Evolutionary conservation across 2,888 invertebrate genomes (phyloP).

Genomic region (Lymantria dispar): DNA sequence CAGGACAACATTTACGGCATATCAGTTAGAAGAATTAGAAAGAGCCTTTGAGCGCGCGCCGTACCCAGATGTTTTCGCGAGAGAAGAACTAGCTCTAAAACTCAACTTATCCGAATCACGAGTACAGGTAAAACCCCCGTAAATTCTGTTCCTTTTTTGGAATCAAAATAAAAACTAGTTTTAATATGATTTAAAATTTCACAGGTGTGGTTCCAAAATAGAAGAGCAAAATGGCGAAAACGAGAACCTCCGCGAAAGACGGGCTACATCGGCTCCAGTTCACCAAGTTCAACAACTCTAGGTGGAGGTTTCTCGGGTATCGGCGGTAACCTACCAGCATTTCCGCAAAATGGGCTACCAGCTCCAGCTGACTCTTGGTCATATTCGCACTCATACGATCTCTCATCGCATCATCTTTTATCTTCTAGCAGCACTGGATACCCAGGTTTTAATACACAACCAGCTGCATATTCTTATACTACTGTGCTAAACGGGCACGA

Average conservation of each 20-base stretch:
- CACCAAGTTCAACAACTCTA: slow-evolving; percentile 85
- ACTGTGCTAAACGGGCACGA: slow-evolving; percentile 88
- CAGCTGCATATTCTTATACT: slow-evolving; percentile 84
- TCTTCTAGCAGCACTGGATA: slow-evolving; percentile 87
- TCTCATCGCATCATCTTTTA: slow-evolving; percentile 88
- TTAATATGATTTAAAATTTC: slow-evolving; percentile 3
- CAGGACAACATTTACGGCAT: slow-evolving; percentile 98
- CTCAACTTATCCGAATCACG: slow-evolving; percentile 92
- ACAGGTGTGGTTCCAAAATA: slow-evolving; percentile 93
- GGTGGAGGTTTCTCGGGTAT: slow-evolving; percentile 84
- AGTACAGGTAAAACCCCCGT: slow-evolving; percentile 63
- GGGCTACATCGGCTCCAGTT: slow-evolving; percentile 87
- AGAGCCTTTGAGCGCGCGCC: slow-evolving; percentile 97
- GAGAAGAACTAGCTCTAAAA: slow-evolving; percentile 96
- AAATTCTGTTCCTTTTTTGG: background rate
- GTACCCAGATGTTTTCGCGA: slow-evolving; percentile 97
- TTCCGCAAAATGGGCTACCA: slow-evolving; percentile 83
- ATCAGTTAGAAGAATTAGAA: slow-evolving; percentile 96
- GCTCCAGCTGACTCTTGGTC: slow-evolving; percentile 91
- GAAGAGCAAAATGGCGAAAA: slow-evolving; percentile 97
- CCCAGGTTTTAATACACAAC: slow-evolving; percentile 84
- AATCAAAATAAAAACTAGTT: background rate
- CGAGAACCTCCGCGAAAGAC: slow-evolving; percentile 96
- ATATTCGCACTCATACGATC: slow-evolving; percentile 89
- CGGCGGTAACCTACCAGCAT: slow-evolving; percentile 73